These are phyloP conservation scores for Ectemnius cavifrons DNA, from an alignment of 2,888 invertebrate species.

Conservation along the genomic window DNA sequence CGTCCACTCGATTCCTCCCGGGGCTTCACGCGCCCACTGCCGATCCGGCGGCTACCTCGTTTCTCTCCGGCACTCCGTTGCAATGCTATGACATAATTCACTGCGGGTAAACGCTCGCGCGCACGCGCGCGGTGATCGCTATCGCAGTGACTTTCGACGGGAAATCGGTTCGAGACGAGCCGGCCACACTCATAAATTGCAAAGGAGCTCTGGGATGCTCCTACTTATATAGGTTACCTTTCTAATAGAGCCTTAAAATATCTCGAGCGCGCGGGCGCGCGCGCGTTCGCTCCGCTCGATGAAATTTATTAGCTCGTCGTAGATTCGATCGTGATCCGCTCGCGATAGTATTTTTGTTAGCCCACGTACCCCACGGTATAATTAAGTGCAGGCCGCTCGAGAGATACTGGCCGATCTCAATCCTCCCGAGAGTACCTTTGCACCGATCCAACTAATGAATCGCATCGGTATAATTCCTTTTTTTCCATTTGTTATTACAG, in stretches of 20 bases:
- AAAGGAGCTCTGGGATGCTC: neutral
- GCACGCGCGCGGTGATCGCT: slow-evolving; percentile 11
- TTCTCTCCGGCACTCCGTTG: slow-evolving; percentile 7
- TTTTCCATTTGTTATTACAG: too few species aligned
- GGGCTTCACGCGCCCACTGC: too few species aligned
- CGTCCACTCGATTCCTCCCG: slow-evolving; percentile 11
- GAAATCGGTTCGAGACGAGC: slow-evolving; percentile 8
- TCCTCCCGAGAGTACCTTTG: neutral
- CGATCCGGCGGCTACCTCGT: neutral
- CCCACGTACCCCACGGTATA: neutral
- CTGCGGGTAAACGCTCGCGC: slow-evolving; percentile 19
- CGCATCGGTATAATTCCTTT: neutral
- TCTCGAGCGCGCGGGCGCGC: neutral
- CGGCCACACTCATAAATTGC: slow-evolving; percentile 9
- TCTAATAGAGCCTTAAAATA: neutral
- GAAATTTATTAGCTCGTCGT: neutral
- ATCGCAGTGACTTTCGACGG: slow-evolving; percentile 15
- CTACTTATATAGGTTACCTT: slow-evolving; percentile 14
- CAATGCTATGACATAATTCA: slow-evolving; percentile 30
- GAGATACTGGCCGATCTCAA: neutral
- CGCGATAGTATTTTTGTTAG: slow-evolving; percentile 6
- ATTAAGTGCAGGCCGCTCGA: slow-evolving; percentile 1
- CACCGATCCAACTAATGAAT: neutral
- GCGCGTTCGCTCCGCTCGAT: neutral
- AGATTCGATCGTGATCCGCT: neutral